A percentile compares a stretch with the other conserved stretches of the same genome.
Evolutionary conservation across 2,797 vertebrate genomes (phyloP).

Genomic region (Paramormyrops hopkinsi): DNA sequence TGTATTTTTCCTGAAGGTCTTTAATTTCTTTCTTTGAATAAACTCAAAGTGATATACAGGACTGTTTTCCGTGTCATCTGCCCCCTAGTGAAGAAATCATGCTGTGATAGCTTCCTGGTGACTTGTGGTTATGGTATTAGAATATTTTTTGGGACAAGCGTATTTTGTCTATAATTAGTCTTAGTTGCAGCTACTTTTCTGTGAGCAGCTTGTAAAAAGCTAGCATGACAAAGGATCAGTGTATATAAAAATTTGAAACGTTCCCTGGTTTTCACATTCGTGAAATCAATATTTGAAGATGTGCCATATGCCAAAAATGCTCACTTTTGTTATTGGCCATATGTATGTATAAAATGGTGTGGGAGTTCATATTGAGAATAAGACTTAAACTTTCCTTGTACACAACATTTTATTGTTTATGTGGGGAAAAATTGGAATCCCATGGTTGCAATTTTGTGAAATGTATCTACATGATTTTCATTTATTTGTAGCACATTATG

Average conservation of each 20-base stretch:
- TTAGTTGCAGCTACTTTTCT: background rate
- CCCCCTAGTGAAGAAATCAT: background rate
- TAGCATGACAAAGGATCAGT: background rate
- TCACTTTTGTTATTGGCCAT: background rate
- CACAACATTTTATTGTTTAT: background rate
- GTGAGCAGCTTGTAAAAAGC: background rate
- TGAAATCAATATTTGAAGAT: background rate
- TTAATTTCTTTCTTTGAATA: constrained; percentile 82
- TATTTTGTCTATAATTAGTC: background rate
- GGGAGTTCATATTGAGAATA: background rate
- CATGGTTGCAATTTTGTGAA: background rate
- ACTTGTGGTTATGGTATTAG: background rate
- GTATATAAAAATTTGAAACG: background rate
- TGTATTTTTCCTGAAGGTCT: constrained; percentile 68
- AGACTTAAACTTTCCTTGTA: background rate
- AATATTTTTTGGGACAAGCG: background rate
- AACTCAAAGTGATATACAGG: constrained; percentile 70
- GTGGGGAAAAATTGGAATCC: background rate
- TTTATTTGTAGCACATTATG: background rate
- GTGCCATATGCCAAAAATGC: background rate
- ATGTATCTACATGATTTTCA: background rate
- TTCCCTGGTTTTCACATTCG: background rate
- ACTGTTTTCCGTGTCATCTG: background rate
- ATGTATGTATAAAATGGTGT: background rate
- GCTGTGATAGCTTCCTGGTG: background rate